Evolutionary conservation across 2,888 invertebrate species (phyloP).

Genomic region (Drosophila dives): DNA sequence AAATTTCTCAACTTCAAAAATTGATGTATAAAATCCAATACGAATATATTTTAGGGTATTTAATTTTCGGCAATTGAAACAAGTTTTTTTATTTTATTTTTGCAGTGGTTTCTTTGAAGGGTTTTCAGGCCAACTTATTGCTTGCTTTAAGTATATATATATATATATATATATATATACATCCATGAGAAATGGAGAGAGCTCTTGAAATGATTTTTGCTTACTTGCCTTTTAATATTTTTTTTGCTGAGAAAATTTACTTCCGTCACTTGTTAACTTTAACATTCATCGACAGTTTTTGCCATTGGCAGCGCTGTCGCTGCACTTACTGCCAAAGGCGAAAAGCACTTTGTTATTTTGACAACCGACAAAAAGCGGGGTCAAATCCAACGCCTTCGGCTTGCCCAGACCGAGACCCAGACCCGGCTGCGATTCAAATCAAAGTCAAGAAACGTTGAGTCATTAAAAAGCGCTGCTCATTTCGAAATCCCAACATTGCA

Average conservation of each 20-base stretch:
- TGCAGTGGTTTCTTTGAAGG: conserved; percentile 3
- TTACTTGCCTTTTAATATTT: conserved; percentile 69
- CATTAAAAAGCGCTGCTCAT: conserved; percentile 69
- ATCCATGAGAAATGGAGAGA: neutral
- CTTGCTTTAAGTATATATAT: neutral
- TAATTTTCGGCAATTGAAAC: neutral
- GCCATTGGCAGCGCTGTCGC: conserved; percentile 31
- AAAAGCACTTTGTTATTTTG: conserved; percentile 76
- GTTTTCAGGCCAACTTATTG: conserved; percentile 18
- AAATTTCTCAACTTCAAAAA: neutral
- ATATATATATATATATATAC: neutral
- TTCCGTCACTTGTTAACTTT: conserved; percentile 80
- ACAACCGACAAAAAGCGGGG: conserved; percentile 61
- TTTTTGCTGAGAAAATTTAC: conserved; percentile 67
- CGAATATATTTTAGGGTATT: neutral
- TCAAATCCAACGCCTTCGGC: conserved; percentile 30
- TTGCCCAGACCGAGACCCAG: conserved; percentile 5
- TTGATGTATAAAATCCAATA: neutral
- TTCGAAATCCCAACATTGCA: conserved; percentile 17
- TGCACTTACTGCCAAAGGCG: conserved; percentile 25
- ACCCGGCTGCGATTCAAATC: conserved; percentile 58
- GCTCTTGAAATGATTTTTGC: conserved; percentile 61
- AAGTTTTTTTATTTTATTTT: neutral
- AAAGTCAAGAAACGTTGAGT: conserved; percentile 75
- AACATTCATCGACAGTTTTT: conserved; percentile 76